Conservation (phyloP, 2,113 vertebrate genomes). For the Gnathonemus echidnorhynchus region DNA sequence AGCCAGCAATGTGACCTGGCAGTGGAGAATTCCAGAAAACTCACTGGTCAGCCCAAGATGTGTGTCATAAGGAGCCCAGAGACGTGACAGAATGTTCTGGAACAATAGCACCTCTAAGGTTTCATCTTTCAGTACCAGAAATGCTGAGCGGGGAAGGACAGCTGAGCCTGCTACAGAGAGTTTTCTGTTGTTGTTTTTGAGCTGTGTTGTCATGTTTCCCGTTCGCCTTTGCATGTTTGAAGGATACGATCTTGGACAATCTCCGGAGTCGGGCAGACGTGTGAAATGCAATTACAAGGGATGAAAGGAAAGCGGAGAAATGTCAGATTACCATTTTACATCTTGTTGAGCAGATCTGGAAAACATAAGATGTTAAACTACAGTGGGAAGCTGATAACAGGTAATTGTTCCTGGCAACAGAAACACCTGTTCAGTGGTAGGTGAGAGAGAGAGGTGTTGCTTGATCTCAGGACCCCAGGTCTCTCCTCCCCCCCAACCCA, state of each 20-base stretch:
- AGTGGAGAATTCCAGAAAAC: conserved; percentile 9
- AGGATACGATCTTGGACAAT: not conserved
- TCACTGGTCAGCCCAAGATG: not conserved
- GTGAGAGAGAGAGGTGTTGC: not conserved
- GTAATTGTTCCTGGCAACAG: not conserved
- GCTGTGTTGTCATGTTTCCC: not conserved
- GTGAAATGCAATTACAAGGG: not conserved
- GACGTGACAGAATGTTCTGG: not conserved
- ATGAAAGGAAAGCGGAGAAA: not conserved
- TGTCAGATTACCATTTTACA: not conserved
- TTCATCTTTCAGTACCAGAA: not conserved
- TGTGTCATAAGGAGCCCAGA: not conserved
- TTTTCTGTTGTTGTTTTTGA: not conserved
- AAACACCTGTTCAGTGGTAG: not conserved
- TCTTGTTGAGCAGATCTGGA: not conserved
- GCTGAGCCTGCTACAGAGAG: not conserved
- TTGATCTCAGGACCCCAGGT: not conserved
- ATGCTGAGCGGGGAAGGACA: not conserved
- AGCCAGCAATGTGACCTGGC: conserved; percentile 20
- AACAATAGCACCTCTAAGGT: conserved; percentile 44
- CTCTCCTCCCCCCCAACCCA: not conserved
- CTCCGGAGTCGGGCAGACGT: not conserved
- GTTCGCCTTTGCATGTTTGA: not conserved
- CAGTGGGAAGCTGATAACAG: not conserved
- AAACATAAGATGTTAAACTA: not conserved